A percentile compares a stretch with the other conserved stretches of the same genome.
These are phyloP conservation scores for Hemistola chrysoprasaria DNA, from an alignment of 2,888 invertebrate species.

Conservation along the genomic window DNA sequence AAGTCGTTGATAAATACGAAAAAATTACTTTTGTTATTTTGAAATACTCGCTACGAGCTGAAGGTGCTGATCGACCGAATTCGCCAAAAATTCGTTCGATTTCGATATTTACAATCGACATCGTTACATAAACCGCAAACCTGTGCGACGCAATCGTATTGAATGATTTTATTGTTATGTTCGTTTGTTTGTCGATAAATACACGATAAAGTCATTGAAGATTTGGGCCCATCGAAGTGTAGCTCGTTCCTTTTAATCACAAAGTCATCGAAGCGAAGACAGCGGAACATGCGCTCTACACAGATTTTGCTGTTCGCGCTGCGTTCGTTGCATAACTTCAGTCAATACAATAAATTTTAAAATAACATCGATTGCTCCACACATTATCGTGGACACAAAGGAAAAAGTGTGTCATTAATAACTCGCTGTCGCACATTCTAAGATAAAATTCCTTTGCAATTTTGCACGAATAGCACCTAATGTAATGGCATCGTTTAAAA, in stretches of 20 bases:
- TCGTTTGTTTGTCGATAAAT: conserved; percentile 53
- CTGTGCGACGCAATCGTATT: conserved; percentile 42
- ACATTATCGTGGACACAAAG: conserved; percentile 40
- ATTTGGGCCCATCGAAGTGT: conserved; percentile 32
- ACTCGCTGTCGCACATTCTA: conserved; percentile 42
- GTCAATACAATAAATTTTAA: conserved; percentile 53
- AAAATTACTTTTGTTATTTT: conserved; percentile 47
- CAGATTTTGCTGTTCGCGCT: conserved; percentile 43
- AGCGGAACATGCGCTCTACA: conserved; percentile 27
- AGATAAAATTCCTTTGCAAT: conserved; percentile 56
- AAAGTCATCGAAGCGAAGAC: conserved; percentile 22
- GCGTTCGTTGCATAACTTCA: conserved; percentile 46
- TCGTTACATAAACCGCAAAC: conserved; percentile 54
- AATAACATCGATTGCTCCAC: conserved; percentile 48
- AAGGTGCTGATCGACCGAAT: conserved; percentile 50
- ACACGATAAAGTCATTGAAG: conserved; percentile 57
- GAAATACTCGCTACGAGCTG: conserved; percentile 45
- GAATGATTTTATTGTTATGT: conserved; percentile 50
- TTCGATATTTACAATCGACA: conserved; percentile 51
- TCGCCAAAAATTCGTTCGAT: conserved; percentile 47
- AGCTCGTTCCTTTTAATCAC: conserved; percentile 21
- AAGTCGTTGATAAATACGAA: conserved; percentile 39
- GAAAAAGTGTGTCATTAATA: conserved; percentile 49
- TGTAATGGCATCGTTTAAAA: conserved; percentile 38
- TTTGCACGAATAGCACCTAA: conserved; percentile 40